Percentiles rank a stretch among this genome's conserved stretches.
Evolutionary conservation across 2,888 invertebrate species (phyloP).

Genomic region (Sphecodes monilicornis): DNA sequence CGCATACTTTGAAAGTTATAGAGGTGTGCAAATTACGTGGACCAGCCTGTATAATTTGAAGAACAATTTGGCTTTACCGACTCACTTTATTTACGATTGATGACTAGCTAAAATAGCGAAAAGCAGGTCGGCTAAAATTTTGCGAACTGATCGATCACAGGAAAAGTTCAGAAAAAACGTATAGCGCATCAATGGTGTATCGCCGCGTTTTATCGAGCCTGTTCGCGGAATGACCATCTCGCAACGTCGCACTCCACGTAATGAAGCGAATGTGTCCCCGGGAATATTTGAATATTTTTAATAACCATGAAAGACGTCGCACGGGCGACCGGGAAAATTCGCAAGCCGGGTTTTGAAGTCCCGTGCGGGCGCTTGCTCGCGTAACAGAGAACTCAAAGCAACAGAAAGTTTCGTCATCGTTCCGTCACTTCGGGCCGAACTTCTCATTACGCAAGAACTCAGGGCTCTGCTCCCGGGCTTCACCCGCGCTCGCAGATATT

Average conservation of each 20-base stretch:
- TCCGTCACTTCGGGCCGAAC: constrained; percentile 65
- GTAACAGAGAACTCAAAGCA: constrained; percentile 61
- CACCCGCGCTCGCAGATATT: constrained; percentile 71
- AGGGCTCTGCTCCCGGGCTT: constrained; percentile 25
- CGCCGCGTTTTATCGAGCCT: not conserved
- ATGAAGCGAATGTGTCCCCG: not conserved
- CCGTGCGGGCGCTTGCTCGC: not conserved
- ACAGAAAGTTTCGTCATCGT: constrained; percentile 72
- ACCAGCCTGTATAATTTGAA: too few species aligned
- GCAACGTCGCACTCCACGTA: not conserved
- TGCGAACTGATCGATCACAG: not conserved
- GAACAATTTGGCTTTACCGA: too few species aligned
- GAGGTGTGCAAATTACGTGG: too few species aligned
- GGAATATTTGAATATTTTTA: not conserved
- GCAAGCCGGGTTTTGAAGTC: not conserved
- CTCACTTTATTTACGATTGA: too few species aligned
- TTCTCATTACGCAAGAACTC: constrained; percentile 76
- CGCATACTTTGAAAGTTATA: too few species aligned
- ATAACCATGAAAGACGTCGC: not conserved
- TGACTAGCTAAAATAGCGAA: not conserved
- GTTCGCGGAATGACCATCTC: not conserved
- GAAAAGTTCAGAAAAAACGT: not conserved
- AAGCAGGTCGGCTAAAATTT: not conserved
- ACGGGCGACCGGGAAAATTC: not conserved
- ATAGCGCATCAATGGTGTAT: not conserved